Conservation (phyloP, 1,140 invertebrate genomes). For the Zaprionus ornatus region DNA sequence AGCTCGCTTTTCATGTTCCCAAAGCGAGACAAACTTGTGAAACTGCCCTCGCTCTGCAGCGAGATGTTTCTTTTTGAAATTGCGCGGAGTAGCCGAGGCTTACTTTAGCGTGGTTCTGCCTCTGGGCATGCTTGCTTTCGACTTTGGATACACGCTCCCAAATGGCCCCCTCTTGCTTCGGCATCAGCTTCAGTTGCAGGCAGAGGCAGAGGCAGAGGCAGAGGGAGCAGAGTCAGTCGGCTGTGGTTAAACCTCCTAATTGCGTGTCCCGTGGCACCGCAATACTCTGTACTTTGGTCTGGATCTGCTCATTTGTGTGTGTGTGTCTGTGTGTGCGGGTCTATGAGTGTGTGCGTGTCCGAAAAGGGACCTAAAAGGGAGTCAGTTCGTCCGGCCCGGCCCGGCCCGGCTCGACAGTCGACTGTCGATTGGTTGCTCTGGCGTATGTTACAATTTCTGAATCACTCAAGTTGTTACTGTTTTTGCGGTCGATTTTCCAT, state of each 20-base stretch:
- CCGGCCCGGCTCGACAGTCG: slow-evolving; percentile 5
- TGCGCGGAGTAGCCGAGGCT: slow-evolving; percentile 34
- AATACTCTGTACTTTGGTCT: slow-evolving; percentile 7
- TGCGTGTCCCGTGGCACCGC: slow-evolving; percentile 52
- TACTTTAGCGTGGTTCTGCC: slow-evolving; percentile 16
- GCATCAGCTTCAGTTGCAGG: slow-evolving; percentile 40
- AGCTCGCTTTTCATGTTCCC: not conserved
- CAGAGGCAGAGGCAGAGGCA: not conserved
- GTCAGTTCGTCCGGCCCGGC: slow-evolving; percentile 31
- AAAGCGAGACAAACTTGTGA: not conserved
- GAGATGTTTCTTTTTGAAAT: slow-evolving; percentile 34
- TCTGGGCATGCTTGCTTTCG: slow-evolving; percentile 31
- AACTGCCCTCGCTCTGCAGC: not conserved
- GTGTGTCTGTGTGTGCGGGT: not conserved
- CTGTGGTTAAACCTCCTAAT: slow-evolving; percentile 62
- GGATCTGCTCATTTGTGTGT: slow-evolving; percentile 10
- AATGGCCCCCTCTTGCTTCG: slow-evolving; percentile 4
- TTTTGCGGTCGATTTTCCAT: slow-evolving; percentile 75
- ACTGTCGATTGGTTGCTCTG: slow-evolving; percentile 9
- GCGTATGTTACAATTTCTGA: slow-evolving; percentile 63
- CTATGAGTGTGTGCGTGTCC: not conserved
- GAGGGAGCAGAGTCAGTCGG: slow-evolving; percentile 13
- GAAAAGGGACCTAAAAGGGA: slow-evolving; percentile 20
- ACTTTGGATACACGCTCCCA: slow-evolving; percentile 37
- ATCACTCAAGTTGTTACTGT: slow-evolving; percentile 74